Evolutionary conservation across 35 echinoderm and acorn worm species (phyloP).

Genomic region (Apostichopus japonicus): DNA sequence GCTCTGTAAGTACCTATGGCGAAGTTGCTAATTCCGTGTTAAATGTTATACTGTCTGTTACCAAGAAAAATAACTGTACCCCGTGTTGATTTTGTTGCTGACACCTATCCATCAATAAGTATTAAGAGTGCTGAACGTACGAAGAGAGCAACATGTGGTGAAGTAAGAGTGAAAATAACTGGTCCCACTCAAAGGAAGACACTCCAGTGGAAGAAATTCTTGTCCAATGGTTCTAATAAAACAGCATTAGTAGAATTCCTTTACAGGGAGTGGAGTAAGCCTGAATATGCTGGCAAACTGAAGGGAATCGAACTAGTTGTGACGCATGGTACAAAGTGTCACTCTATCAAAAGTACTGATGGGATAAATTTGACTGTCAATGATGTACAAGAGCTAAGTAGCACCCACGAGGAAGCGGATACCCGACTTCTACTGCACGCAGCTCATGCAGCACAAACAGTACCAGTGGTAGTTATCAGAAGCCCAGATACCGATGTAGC

Average conservation of each 20-base stretch:
- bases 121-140: slow-evolving; percentile 60
- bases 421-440: slow-evolving; percentile 63
- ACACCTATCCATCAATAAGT: slow-evolving; percentile 20
- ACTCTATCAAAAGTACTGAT: too few species aligned
- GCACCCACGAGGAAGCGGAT: slow-evolving; percentile 66
- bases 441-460: not conserved
- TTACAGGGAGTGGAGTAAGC: too few species aligned
- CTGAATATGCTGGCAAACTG: slow-evolving; percentile 7
- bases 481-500: too few species aligned
- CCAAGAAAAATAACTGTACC: not conserved
- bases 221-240: too few species aligned
- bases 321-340: slow-evolving; percentile 21
- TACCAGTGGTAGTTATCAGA: too few species aligned
- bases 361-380: too few species aligned
- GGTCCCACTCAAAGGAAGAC: too few species aligned
- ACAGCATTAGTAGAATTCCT: too few species aligned
- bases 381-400: not conserved
- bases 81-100: slow-evolving; percentile 56
- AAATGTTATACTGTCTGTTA: slow-evolving; percentile 21
- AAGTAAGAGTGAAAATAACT: not conserved
- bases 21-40: slow-evolving; percentile 48
- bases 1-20: slow-evolving; percentile 33
- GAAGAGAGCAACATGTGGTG: slow-evolving; percentile 1
- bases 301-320: slow-evolving; percentile 50
- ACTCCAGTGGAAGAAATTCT: too few species aligned